Percentiles rank a stretch among this genome's conserved stretches.
phyloP scores from a whole-genome alignment of 1,140 invertebrate genomes.

The Papilio xuthus region DNA sequence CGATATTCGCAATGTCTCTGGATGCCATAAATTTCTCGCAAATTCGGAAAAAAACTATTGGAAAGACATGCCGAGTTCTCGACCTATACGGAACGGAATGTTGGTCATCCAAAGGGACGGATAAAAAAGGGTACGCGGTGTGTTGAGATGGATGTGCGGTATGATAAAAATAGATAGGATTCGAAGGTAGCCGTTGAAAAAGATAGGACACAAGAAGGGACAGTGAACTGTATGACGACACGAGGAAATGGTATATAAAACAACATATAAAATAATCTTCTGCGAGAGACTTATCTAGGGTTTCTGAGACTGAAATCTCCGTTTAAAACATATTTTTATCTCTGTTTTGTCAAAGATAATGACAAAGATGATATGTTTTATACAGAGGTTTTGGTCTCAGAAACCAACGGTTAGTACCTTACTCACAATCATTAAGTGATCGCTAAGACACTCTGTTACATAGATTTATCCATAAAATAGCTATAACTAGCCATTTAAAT shows the following conservation, averaged over 20 bases:
- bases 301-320: no score
- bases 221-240: background rate
- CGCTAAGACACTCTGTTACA: no score
- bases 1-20: background rate
- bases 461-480: no score
- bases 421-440: no score
- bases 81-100: conserved; percentile 13
- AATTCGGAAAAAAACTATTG: conserved; percentile 8
- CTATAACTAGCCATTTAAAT: no score
- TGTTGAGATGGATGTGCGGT: conserved; percentile 17
- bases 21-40: background rate
- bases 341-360: no score
- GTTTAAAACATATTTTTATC: no score
- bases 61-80: conserved; percentile 10
- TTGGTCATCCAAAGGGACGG: conserved; percentile 12
- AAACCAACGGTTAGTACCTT: no score
- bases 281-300: background rate
- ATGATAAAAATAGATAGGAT: conserved; percentile 17
- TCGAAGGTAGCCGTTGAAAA: background rate
- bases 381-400: no score
- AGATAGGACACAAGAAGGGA: conserved; percentile 6
- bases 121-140: conserved; percentile 19
- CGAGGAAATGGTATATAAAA: background rate
- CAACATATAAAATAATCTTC: background rate
- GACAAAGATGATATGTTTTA: no score